Conservation (phyloP, 2,888 invertebrate genomes). For the Nysson spinosus region DNA sequence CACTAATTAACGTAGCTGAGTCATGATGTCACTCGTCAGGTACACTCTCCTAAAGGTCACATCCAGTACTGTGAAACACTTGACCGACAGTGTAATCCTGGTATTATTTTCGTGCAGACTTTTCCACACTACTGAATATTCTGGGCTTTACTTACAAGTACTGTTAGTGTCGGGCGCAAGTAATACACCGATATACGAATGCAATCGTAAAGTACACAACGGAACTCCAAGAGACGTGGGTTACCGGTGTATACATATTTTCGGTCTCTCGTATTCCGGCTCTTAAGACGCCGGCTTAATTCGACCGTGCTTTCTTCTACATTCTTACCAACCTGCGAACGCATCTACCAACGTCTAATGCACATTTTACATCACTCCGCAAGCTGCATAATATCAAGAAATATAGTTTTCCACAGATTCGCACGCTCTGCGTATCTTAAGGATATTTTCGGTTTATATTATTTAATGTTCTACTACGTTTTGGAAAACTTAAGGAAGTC, state of each 20-base stretch:
- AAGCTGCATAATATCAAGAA: neutral
- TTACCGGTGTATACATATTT: neutral
- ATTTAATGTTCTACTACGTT: too few species aligned
- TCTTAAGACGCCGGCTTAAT: slow-evolving; percentile 25
- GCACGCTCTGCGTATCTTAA: too few species aligned
- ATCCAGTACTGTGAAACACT: slow-evolving; percentile 43
- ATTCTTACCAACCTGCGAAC: slow-evolving; percentile 5
- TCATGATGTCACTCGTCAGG: slow-evolving; percentile 52
- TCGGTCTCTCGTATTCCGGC: neutral
- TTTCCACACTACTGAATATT: slow-evolving; percentile 30
- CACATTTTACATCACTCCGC: neutral
- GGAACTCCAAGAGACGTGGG: slow-evolving; percentile 14
- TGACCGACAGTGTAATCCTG: slow-evolving; percentile 29
- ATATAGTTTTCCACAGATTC: too few species aligned
- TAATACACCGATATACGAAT: neutral
- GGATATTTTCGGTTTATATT: too few species aligned
- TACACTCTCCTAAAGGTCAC: slow-evolving; percentile 42
- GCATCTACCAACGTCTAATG: neutral
- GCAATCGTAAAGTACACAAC: slow-evolving; percentile 28
- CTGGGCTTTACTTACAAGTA: too few species aligned
- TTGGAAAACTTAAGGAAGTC: too few species aligned
- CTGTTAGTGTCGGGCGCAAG: neutral
- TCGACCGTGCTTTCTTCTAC: slow-evolving; percentile 18
- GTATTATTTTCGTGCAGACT: slow-evolving; percentile 25
- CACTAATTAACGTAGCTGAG: slow-evolving; percentile 58